A percentile compares a stretch with the other conserved stretches of the same genome.
phyloP scores from a whole-genome alignment of 2,113 vertebrate species.

The Geococcyx californianus region DNA sequence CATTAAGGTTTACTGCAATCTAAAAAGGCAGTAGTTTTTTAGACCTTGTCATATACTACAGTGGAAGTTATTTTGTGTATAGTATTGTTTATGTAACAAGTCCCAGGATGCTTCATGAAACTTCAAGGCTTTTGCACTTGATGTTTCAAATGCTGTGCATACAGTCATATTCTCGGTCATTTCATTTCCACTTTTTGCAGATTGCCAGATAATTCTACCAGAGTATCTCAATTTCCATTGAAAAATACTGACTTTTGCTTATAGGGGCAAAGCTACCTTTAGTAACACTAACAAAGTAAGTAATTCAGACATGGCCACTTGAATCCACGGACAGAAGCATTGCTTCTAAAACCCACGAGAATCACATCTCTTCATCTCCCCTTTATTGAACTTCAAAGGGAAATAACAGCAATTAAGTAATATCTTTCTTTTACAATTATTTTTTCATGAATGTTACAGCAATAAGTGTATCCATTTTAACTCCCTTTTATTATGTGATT shows the following conservation, averaged over 20 bases:
- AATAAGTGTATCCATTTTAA: background rate
- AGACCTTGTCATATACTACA: background rate
- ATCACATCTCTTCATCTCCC: background rate
- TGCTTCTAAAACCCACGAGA: background rate
- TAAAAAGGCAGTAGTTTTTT: background rate
- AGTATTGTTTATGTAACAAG: background rate
- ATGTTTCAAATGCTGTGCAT: background rate
- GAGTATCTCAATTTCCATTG: background rate
- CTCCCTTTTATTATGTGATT: background rate
- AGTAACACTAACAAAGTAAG: background rate
- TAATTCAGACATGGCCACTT: background rate
- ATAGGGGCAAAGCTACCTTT: background rate
- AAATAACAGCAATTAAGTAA: background rate
- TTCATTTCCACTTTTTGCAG: background rate
- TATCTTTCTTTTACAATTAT: background rate
- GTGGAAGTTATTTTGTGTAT: background rate
- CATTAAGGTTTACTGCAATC: background rate
- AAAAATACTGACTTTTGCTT: background rate
- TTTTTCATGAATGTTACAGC: background rate
- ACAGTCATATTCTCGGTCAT: background rate
- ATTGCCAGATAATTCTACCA: background rate
- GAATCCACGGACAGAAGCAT: background rate
- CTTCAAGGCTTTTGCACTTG: background rate
- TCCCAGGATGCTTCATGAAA: background rate
- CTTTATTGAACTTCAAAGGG: background rate